Evolutionary conservation across 2,888 invertebrate genomes (phyloP).

Genomic region (Eristalinus sepulchralis): DNA sequence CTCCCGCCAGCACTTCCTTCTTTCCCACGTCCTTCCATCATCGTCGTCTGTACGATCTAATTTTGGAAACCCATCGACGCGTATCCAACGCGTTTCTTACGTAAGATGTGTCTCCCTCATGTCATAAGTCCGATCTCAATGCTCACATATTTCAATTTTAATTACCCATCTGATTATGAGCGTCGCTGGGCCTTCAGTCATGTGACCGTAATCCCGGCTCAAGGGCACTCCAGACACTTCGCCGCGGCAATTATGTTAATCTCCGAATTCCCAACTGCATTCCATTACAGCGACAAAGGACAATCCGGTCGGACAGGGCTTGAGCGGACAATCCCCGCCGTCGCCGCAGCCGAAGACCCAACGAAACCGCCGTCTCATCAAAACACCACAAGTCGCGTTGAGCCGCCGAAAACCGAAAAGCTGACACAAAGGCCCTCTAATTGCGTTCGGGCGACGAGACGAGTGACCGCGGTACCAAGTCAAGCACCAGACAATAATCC

Average conservation of each 20-base stretch:
- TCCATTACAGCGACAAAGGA: conserved; percentile 52
- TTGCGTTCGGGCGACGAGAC: conserved; percentile 25
- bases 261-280: conserved; percentile 29
- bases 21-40: conserved; percentile 30
- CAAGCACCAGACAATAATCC: conserved; percentile 66
- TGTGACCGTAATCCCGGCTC: not conserved
- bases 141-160: conserved; percentile 51
- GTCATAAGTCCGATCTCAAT: not conserved
- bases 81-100: conserved; percentile 42
- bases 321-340: not conserved
- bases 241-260: conserved; percentile 59
- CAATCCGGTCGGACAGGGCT: conserved; percentile 22
- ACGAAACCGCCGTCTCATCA: conserved; percentile 47
- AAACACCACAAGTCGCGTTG: conserved; percentile 25
- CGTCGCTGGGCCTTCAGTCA: conserved; percentile 13
- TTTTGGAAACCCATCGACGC: conserved; percentile 53
- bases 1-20: not conserved
- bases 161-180: conserved; percentile 61
- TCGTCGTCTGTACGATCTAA: conserved; percentile 18
- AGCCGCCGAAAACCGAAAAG: conserved; percentile 16
- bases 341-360: not conserved
- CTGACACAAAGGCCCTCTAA: conserved; percentile 55
- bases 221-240: conserved; percentile 26
- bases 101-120: not conserved
- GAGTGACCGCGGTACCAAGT: conserved; percentile 23